Conservation (phyloP, 2,797 vertebrate species). For the Moxostoma hubbsi region DNA sequence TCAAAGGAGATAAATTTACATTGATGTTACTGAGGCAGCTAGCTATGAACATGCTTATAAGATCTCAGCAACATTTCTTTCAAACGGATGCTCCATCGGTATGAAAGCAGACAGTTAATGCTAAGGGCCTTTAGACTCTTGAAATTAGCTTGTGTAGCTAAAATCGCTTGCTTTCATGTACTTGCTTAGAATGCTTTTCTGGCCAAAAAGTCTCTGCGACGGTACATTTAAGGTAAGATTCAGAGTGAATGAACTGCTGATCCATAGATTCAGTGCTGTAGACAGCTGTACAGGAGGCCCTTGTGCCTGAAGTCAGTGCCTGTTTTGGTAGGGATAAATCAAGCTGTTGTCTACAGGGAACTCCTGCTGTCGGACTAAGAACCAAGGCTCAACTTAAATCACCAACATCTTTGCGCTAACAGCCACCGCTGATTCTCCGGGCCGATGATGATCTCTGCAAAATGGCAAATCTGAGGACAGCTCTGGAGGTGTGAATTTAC, state of each 20-base stretch:
- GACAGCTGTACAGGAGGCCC: conserved; percentile 14
- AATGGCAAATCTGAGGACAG: neutral
- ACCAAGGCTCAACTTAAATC: conserved; percentile 42
- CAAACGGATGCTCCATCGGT: too few species aligned
- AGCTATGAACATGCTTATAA: too few species aligned
- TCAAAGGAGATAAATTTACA: too few species aligned
- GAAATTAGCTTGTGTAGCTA: too few species aligned
- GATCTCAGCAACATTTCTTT: too few species aligned
- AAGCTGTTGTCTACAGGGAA: conserved; percentile 42
- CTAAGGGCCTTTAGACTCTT: too few species aligned
- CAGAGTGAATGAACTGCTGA: conserved; percentile 5
- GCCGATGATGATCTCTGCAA: conserved; percentile 15
- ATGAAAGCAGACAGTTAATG: too few species aligned
- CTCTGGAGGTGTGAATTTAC: conserved; percentile 20
- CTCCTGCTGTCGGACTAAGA: conserved; percentile 45
- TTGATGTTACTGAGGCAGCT: too few species aligned
- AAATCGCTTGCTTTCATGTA: too few species aligned
- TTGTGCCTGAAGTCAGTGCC: conserved; percentile 29
- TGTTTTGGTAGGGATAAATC: conserved; percentile 43
- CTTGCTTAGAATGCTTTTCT: too few species aligned
- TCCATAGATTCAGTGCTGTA: neutral
- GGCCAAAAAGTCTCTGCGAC: neutral
- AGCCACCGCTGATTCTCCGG: conserved; percentile 35
- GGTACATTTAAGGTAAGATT: neutral
- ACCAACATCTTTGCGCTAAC: conserved; percentile 29